Base-by-base conservation (phyloP, 2,113 vertebrate species). In the Saguinus imperator region DNA sequence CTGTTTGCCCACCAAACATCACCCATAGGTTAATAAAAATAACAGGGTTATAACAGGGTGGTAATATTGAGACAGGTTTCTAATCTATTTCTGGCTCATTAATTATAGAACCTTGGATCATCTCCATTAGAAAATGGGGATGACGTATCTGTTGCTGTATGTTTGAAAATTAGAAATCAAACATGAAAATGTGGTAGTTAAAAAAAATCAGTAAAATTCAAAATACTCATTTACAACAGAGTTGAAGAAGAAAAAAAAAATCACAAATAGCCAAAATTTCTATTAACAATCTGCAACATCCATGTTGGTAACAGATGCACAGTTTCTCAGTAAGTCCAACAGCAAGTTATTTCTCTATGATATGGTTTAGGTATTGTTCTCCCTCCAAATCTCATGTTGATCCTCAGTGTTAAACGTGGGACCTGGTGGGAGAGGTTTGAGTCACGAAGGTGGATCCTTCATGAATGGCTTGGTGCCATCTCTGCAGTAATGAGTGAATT, bases 151-250 rank as follows among this genome's bases (percentile, higher is more conserved):
- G 79, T 37, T 11, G 35, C 50, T 93, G 94, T 86, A 81, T 85
- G n/a, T 89, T 7, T 72, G 27, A 73, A 96, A 95, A 83, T 73
- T 61, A 70, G 87, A 93, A 91, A 43, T 70, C 72, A 91, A 85
- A 95, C 11, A 77, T 37, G 40, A 58, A 96, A 84, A 80, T 90
- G 21, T 29, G 6, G 68, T 37, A 23, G 21, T 50, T 93, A 27
- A 50, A 82, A 70, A 40, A 20, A 52, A 82, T 43, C 76, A 66
- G 58, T 25, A 82, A 94, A 95, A 83, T 32, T n/a, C 37, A 87
- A 96, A 94, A 70, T 91, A 89, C 12, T 91, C 32, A 76, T 91
- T 87, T 91, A 40, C 20, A 91, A 88, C 40, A 3, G 14, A 86
- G 64, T 4, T 82, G 68, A 82, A 52, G 45, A 83, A 79, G n/a